A percentile compares a stretch with the other conserved stretches of the same genome.
Conservation (phyloP, 2,797 vertebrate species). For the Picus viridis region DNA sequence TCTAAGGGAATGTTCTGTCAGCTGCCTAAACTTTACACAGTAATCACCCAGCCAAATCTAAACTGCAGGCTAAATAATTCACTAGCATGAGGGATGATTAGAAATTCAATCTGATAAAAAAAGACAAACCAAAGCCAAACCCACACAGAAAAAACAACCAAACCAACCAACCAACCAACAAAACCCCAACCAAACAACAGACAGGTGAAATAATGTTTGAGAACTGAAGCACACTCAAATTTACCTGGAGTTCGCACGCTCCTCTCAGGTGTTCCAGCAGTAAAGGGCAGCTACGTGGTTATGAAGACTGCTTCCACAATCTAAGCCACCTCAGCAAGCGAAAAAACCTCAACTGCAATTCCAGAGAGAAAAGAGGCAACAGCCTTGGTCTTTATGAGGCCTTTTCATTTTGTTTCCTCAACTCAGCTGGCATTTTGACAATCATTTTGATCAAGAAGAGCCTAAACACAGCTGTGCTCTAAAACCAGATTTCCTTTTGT, state of each 20-base stretch:
- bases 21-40: not conserved
- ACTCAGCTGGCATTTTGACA: not conserved
- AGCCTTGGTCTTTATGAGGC: not conserved
- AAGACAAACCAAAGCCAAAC: not conserved
- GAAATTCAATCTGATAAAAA: not conserved
- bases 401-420: not conserved
- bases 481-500: not conserved
- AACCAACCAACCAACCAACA: not conserved
- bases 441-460: not conserved
- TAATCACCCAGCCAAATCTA: not conserved
- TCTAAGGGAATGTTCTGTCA: not conserved
- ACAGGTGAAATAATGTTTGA: not conserved
- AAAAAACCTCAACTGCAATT: not conserved
- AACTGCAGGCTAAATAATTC: not conserved
- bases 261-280: not conserved
- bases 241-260: not conserved
- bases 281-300: fast-evolving
- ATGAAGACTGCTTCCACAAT: not conserved
- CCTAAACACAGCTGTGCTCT: not conserved
- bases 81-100: not conserved
- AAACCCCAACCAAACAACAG: not conserved
- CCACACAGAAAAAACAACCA: too few species aligned
- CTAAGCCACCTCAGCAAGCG: not conserved
- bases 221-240: not conserved
- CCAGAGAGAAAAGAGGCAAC: not conserved